Percentiles rank a stretch among this genome's conserved stretches.
phyloP scores from a whole-genome alignment of 2,888 invertebrate genomes.

The Anoplius nigerrimus region DNA sequence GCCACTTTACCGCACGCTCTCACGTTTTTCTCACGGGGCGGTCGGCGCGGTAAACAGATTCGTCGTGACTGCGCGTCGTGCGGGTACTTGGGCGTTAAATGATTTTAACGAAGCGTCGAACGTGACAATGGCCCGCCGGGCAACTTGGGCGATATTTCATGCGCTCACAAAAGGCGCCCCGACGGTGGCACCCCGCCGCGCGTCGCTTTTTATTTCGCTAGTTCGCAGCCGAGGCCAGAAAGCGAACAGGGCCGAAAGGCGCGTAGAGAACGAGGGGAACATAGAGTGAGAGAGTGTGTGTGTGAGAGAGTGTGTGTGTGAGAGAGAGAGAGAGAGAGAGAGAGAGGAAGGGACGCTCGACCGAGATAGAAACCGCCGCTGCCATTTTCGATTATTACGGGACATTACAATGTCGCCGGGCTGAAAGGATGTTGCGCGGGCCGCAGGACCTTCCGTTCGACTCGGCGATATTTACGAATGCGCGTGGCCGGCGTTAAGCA shows the following conservation, averaged over 20 bases:
- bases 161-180: constrained; percentile 31
- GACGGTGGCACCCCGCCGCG: too few species aligned
- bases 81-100: constrained; percentile 39
- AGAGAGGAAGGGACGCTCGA: neutral
- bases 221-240: constrained; percentile 16
- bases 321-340: neutral
- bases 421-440: neutral
- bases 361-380: neutral
- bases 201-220: constrained; percentile 50
- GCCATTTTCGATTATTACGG: constrained; percentile 9
- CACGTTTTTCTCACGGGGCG: too few species aligned
- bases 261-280: neutral
- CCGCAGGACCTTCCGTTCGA: constrained; percentile 7
- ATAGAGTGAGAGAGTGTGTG: neutral
- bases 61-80: neutral
- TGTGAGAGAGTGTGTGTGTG: too few species aligned
- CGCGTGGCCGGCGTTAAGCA: neutral
- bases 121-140: constrained; percentile 42
- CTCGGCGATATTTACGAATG: neutral
- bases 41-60: too few species aligned
- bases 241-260: neutral
- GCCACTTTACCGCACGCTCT: too few species aligned
- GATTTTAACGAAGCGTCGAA: constrained; percentile 50
- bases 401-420: constrained; percentile 1
- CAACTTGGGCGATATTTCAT: constrained; percentile 52